Evolutionary conservation across 2,888 invertebrate species (phyloP).

Genomic region (Theodoxus fluviatilis): DNA sequence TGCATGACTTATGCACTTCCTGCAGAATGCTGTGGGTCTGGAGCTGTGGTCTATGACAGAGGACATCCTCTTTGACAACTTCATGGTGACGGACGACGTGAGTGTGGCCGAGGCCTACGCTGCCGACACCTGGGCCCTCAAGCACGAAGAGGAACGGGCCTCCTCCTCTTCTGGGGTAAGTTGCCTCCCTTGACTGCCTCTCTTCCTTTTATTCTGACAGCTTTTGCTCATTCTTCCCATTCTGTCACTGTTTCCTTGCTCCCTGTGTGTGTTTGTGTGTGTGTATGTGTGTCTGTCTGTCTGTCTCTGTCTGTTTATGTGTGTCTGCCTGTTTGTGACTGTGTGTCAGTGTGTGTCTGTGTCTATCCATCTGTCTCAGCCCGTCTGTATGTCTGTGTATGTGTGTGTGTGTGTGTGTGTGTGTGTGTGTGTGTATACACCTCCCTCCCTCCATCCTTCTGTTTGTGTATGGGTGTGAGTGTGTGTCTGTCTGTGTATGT

Average conservation of each 20-base stretch:
- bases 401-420: too few relatives aligned
- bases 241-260: not conserved
- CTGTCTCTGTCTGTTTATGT: not conserved
- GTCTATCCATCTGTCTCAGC: too few relatives aligned
- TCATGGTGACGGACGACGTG: constrained; percentile 86
- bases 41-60: constrained; percentile 99
- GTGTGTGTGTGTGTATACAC: too few relatives aligned
- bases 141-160: constrained; percentile 70
- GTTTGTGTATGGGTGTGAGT: too few relatives aligned
- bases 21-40: constrained; percentile 88
- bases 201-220: not conserved
- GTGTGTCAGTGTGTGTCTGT: too few relatives aligned
- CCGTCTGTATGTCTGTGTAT: too few relatives aligned
- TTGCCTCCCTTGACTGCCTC: not conserved
- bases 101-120: constrained; percentile 82
- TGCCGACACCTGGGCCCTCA: constrained; percentile 82
- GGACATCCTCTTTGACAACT: constrained; percentile 92
- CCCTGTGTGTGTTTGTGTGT: too few relatives aligned
- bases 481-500: too few relatives aligned
- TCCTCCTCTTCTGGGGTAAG: constrained; percentile 44
- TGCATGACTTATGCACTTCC: constrained; percentile 17
- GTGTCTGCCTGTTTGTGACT: too few relatives aligned
- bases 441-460: too few relatives aligned
- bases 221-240: not conserved
- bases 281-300: too few relatives aligned